These are phyloP conservation scores for Apodemia mormo DNA, from an alignment of 2,888 invertebrate genomes.

Conservation along the genomic window DNA sequence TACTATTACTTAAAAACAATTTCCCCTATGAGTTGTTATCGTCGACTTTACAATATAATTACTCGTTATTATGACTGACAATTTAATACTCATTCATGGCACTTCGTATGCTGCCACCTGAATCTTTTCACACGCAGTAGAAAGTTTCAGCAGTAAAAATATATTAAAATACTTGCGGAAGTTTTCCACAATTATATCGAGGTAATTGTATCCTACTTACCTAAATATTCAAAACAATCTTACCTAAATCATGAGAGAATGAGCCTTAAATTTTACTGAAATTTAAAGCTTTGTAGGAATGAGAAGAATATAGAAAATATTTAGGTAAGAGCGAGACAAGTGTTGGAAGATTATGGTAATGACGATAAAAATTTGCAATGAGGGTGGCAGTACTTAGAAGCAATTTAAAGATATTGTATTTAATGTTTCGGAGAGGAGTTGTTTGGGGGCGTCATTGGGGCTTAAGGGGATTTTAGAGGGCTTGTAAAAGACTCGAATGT, in stretches of 20 bases:
- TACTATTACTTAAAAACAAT: constrained; percentile 23
- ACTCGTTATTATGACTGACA: constrained; percentile 36
- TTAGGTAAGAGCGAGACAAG: constrained; percentile 50
- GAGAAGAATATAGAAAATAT: constrained; percentile 44
- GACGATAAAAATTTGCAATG: constrained; percentile 74
- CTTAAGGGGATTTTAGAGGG: constrained; percentile 44
- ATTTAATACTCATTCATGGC: constrained; percentile 38
- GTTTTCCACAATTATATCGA: constrained; percentile 60
- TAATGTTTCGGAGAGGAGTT: constrained; percentile 62
- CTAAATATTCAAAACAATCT: constrained; percentile 62
- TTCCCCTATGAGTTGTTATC: constrained; percentile 24
- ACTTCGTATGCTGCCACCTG: constrained; percentile 37
- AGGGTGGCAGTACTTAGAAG: constrained; percentile 75
- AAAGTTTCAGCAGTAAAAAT: constrained; percentile 42
- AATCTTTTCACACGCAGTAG: constrained; percentile 41
- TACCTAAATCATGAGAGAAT: constrained; percentile 62
- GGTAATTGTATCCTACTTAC: constrained; percentile 58
- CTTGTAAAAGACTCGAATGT: constrained; percentile 47
- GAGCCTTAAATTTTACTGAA: constrained; percentile 64
- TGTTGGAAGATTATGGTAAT: constrained; percentile 70
- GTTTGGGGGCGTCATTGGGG: constrained; percentile 46
- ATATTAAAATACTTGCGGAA: constrained; percentile 37
- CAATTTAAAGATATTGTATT: constrained; percentile 80
- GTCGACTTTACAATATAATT: constrained; percentile 37
- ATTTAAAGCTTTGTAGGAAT: constrained; percentile 51